phyloP scores from a whole-genome alignment of 2,888 invertebrate species.

The Dioctria rufipes region DNA sequence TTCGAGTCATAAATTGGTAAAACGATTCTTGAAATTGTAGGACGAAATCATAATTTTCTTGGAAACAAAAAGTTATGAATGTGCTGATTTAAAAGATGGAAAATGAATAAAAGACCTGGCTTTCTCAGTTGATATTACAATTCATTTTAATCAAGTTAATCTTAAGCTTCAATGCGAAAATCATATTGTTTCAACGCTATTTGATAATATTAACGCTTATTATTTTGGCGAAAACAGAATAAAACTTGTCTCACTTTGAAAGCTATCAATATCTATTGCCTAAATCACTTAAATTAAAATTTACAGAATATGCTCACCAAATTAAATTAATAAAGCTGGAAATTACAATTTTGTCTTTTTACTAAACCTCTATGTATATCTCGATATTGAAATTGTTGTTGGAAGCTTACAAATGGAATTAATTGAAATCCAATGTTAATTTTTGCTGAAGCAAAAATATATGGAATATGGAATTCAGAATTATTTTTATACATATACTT shows the following conservation, averaged over 20 bases:
- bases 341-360: no score
- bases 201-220: not conserved
- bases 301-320: not conserved
- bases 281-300: not conserved
- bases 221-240: not conserved
- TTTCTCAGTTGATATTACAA: constrained; percentile 49
- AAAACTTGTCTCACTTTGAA: not conserved
- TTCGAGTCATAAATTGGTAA: constrained; percentile 60
- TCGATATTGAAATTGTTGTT: no score
- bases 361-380: no score
- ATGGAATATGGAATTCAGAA: not conserved
- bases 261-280: no score
- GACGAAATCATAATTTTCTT: constrained; percentile 16
- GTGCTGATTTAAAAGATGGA: not conserved
- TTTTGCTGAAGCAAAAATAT: constrained; percentile 16
- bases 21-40: constrained; percentile 17
- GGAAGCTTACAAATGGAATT: not conserved
- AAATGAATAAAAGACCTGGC: constrained; percentile 12
- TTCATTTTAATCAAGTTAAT: constrained; percentile 20
- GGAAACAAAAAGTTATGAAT: constrained; percentile 34
- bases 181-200: no score
- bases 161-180: not conserved
- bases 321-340: not conserved
- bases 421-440: constrained; percentile 34
- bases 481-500: no score